These are phyloP conservation scores for Pteronotus mesoamericanus DNA, from an alignment of 2,797 vertebrate genomes.

Conservation along the genomic window DNA sequence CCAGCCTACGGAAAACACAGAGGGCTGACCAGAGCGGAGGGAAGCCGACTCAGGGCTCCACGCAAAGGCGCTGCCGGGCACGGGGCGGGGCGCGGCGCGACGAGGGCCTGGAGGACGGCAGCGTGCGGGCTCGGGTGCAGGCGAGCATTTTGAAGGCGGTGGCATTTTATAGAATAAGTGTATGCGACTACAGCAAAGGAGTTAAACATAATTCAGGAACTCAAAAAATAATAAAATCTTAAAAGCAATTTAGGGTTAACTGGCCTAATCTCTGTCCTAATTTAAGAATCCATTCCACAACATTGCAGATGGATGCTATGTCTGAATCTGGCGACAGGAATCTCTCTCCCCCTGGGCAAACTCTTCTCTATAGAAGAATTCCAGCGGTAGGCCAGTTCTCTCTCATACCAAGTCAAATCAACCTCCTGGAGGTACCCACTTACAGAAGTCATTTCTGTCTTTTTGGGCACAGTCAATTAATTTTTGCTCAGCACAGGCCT, in stretches of 20 bases:
- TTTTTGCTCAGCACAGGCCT: not conserved
- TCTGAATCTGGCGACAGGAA: not conserved
- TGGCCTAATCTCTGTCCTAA: not conserved
- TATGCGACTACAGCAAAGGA: not conserved
- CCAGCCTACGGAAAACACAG: not conserved
- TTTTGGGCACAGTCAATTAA: not conserved
- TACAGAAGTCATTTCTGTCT: not conserved
- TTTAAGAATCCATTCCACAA: not conserved
- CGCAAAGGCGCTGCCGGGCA: not conserved
- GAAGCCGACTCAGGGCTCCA: not conserved
- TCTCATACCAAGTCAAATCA: not conserved
- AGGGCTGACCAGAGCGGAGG: not conserved
- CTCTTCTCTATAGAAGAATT: not conserved
- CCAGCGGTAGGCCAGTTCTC: not conserved
- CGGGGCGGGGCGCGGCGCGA: not conserved
- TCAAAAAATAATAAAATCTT: not conserved
- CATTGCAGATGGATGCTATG: not conserved
- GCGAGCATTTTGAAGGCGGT: not conserved
- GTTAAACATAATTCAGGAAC: not conserved
- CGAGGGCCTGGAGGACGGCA: not conserved
- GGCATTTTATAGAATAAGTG: not conserved
- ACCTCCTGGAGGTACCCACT: not conserved
- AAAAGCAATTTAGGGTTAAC: not conserved
- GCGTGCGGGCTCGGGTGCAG: rapidly evolving
- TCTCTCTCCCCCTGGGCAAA: not conserved